Conservation (phyloP, 2,797 vertebrate species). For the Discoglossus pictus region DNA sequence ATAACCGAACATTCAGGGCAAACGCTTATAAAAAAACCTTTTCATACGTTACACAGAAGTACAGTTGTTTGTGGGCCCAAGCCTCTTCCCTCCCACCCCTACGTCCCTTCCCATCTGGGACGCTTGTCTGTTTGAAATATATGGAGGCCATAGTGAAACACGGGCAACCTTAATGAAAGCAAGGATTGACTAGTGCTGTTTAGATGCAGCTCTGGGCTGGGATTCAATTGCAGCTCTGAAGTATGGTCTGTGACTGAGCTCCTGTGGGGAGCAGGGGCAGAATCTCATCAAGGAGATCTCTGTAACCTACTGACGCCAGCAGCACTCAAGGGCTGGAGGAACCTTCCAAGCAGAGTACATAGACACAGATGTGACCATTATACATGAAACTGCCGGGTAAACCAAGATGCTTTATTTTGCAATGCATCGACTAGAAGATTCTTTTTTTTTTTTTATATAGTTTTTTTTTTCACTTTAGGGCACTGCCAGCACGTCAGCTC, state of each 20-base stretch:
- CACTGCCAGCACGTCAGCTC: slow-evolving; percentile 45
- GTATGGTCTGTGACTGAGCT: slow-evolving; percentile 43
- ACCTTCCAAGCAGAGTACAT: slow-evolving; percentile 54
- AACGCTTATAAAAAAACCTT: slow-evolving; percentile 56
- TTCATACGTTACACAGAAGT: slow-evolving; percentile 62
- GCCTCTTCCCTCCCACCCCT: slow-evolving; percentile 35
- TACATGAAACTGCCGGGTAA: slow-evolving; percentile 63
- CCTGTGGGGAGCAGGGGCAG: slow-evolving; percentile 46
- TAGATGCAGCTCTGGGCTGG: slow-evolving; percentile 45
- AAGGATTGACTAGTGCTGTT: slow-evolving; percentile 55
- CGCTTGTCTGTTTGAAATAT: slow-evolving; percentile 48
- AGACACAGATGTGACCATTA: slow-evolving; percentile 62
- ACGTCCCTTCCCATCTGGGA: slow-evolving; percentile 44
- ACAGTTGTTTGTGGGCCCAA: slow-evolving; percentile 57
- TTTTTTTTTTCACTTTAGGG: slow-evolving; percentile 18
- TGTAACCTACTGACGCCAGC: slow-evolving; percentile 54
- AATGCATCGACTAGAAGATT: slow-evolving; percentile 50
- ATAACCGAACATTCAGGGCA: slow-evolving; percentile 46
- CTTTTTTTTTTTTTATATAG: slow-evolving; percentile 28
- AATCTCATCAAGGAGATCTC: slow-evolving; percentile 17
- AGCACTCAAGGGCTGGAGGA: slow-evolving; percentile 54
- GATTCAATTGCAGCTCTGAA: slow-evolving; percentile 48
- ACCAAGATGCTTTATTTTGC: slow-evolving; percentile 53
- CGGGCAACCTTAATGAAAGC: slow-evolving; percentile 46
- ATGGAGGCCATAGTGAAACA: slow-evolving; percentile 28